Conservation (phyloP, 2,113 vertebrate genomes). For the Propithecus coquereli region DNA sequence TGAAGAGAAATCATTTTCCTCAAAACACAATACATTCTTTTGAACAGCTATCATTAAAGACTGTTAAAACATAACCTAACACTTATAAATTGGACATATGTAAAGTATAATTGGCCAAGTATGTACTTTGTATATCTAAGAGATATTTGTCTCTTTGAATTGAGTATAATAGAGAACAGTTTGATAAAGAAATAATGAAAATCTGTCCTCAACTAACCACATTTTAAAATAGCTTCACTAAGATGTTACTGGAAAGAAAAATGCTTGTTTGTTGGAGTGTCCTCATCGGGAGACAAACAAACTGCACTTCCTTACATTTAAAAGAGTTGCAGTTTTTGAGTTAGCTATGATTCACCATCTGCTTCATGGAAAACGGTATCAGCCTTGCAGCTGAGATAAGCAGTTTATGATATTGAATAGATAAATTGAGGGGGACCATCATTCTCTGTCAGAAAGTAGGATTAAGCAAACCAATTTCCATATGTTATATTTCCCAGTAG, state of each 20-base stretch:
- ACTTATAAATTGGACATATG: neutral
- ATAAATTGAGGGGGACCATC: conserved; percentile 11
- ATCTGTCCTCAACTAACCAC: neutral
- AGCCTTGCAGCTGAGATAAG: conserved; percentile 31
- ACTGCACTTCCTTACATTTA: neutral
- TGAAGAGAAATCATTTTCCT: neutral
- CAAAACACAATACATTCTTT: neutral
- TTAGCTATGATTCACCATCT: conserved; percentile 38
- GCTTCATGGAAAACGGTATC: neutral
- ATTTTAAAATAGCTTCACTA: conserved; percentile 40
- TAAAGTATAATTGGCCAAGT: neutral
- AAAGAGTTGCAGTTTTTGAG: conserved; percentile 41
- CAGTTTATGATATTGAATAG: conserved; percentile 50
- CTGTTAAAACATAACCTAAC: neutral
- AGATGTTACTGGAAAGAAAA: neutral
- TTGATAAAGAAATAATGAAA: conserved; percentile 20
- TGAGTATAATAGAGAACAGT: neutral
- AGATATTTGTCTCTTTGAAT: neutral
- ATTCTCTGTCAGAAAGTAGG: conserved; percentile 44
- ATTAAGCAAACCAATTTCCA: conserved; percentile 50
- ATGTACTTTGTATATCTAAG: neutral
- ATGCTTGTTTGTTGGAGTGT: neutral
- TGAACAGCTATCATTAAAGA: neutral
- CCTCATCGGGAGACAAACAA: neutral
- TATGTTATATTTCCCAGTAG: conserved; percentile 28